Conservation (phyloP, 1,140 invertebrate species). For the Plutomurus gul region DNA sequence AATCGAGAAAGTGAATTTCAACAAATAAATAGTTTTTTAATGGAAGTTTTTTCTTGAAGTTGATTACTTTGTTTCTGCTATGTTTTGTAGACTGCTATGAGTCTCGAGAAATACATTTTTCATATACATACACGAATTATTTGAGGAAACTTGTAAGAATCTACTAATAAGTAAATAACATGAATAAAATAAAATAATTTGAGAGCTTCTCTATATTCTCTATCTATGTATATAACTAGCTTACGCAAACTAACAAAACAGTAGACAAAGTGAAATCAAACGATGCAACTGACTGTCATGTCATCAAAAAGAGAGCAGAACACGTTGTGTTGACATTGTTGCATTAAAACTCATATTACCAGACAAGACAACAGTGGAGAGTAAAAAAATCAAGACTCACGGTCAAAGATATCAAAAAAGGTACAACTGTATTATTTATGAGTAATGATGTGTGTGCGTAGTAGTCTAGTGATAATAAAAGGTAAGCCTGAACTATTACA, state of each 20-base stretch:
- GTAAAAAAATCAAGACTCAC: slow-evolving; percentile 8
- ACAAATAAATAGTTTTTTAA: slow-evolving; percentile 26
- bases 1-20: too few species aligned
- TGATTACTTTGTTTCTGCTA: too few species aligned
- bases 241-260: too few species aligned
- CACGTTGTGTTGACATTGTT: background rate
- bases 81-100: too few species aligned
- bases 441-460: background rate
- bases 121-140: background rate
- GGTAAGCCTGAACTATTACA: background rate
- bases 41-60: slow-evolving; percentile 14
- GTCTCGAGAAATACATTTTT: background rate
- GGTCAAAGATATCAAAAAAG: slow-evolving; percentile 24
- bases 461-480: background rate
- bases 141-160: too few species aligned
- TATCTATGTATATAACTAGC: too few species aligned
- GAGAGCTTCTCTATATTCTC: too few species aligned
- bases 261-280: too few species aligned
- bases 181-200: too few species aligned
- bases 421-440: background rate
- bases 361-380: background rate
- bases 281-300: background rate
- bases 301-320: background rate
- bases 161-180: too few species aligned
- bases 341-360: too few species aligned